These are phyloP conservation scores for Amblyjoppa fuscipennis DNA, from an alignment of 2,888 invertebrate genomes.

Conservation along the genomic window DNA sequence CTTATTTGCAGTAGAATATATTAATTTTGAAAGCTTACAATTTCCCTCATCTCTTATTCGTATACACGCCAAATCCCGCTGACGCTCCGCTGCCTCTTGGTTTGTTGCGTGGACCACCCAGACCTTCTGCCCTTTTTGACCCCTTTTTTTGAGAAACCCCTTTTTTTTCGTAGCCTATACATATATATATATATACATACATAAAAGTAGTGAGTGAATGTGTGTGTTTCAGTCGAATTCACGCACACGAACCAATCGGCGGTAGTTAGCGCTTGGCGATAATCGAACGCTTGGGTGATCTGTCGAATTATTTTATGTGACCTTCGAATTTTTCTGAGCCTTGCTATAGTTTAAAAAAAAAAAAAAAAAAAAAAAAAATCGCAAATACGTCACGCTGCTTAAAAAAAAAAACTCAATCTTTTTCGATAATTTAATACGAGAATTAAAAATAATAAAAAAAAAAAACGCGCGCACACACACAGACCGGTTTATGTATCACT, in stretches of 20 bases:
- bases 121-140: constrained; percentile 16
- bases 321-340: constrained; percentile 34
- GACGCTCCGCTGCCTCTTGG: constrained; percentile 73
- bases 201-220: constrained; percentile 82
- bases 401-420: constrained; percentile 22
- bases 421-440: constrained; percentile 23
- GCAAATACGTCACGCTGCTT: constrained; percentile 44
- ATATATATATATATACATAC: too few relatives aligned
- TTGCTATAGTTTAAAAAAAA: constrained; percentile 19
- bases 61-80: constrained; percentile 71
- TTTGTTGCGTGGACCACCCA: constrained; percentile 72
- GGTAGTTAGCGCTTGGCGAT: constrained; percentile 82
- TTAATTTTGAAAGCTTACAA: constrained; percentile 85
- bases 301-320: constrained; percentile 43
- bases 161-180: constrained; percentile 47
- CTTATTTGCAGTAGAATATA: constrained; percentile 85
- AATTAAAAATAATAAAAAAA: not conserved
- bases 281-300: constrained; percentile 83
- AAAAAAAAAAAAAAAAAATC: constrained; percentile 41
- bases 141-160: constrained; percentile 28
- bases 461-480: not conserved
- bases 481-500: constrained; percentile 32
- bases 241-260: constrained; percentile 82
- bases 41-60: constrained; percentile 76
- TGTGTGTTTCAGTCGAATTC: constrained; percentile 80